phyloP scores from a whole-genome alignment of 2,113 vertebrate species.

The Telmatochromis sp. region DNA sequence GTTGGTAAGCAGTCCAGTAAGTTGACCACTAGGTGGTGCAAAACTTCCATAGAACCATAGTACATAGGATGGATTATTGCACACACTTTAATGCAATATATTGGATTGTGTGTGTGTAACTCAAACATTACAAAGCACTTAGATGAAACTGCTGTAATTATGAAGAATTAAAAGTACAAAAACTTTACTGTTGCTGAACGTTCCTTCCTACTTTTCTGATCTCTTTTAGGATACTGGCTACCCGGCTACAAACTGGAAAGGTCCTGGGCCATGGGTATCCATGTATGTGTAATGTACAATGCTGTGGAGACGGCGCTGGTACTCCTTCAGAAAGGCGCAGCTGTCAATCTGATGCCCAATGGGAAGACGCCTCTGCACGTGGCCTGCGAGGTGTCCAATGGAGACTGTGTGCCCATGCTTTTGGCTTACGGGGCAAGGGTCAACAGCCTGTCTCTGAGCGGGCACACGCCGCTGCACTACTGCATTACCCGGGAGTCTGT shows the following conservation, averaged over 20 bases:
- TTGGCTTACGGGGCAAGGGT: constrained; percentile 80
- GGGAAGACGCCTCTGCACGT: constrained; percentile 95
- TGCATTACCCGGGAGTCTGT: constrained; percentile 80
- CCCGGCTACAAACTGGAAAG: constrained; percentile 88
- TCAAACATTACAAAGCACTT: not conserved
- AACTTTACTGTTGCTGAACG: not conserved
- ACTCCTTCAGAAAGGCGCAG: constrained; percentile 82
- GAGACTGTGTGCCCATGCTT: constrained; percentile 80
- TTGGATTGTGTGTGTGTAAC: not conserved
- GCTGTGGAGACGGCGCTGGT: constrained; percentile 79
- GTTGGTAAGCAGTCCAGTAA: not conserved
- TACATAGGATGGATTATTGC: not conserved
- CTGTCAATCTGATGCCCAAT: constrained; percentile 84
- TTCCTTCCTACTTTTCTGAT: not conserved
- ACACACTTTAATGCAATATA: not conserved
- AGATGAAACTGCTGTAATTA: not conserved
- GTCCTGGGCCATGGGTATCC: constrained; percentile 91
- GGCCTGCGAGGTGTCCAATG: constrained; percentile 80
- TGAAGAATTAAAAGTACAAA: not conserved
- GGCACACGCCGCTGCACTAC: constrained; percentile 84
- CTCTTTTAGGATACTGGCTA: constrained; percentile 85
- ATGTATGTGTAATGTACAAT: constrained; percentile 86
- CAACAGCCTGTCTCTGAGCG: constrained; percentile 83
- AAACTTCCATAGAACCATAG: not conserved
- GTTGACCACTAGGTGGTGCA: constrained; percentile 31